Evolutionary conservation across 2,888 invertebrate species (phyloP).

Genomic region (Volucella inflata): DNA sequence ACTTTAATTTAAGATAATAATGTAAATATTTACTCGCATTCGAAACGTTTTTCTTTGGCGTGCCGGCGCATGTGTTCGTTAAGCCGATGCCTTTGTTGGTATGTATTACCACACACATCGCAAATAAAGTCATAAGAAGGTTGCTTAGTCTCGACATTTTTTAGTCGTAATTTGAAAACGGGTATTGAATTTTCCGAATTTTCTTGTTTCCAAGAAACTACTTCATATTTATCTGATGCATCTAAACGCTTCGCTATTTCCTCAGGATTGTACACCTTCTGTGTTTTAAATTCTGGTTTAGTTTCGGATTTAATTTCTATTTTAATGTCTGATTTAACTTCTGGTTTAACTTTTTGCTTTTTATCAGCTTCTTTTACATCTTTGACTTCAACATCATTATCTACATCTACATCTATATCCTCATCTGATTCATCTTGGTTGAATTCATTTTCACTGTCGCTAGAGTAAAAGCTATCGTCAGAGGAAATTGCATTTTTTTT

Average conservation of each 20-base stretch:
- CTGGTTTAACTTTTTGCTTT: no score
- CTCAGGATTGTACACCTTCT: slow-evolving; percentile 25
- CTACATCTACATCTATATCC: no score
- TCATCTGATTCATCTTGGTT: no score
- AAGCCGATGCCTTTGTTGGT: slow-evolving; percentile 81
- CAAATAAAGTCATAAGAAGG: slow-evolving; percentile 79
- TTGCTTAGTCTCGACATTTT: slow-evolving; percentile 21
- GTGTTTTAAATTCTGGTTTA: not conserved
- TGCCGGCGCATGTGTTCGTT: slow-evolving; percentile 81
- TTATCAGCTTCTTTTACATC: no score
- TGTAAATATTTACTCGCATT: slow-evolving; percentile 79
- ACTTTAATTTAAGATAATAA: not conserved
- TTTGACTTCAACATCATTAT: slow-evolving; percentile 28
- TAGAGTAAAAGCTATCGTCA: slow-evolving; percentile 65
- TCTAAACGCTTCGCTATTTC: slow-evolving; percentile 58
- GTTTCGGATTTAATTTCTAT: not conserved
- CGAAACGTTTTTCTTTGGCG: slow-evolving; percentile 78
- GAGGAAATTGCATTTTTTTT: slow-evolving; percentile 35
- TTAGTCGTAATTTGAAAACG: slow-evolving; percentile 50
- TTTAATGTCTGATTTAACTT: no score
- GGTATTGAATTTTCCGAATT: slow-evolving; percentile 54
- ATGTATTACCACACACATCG: slow-evolving; percentile 82
- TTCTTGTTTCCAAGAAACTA: slow-evolving; percentile 59
- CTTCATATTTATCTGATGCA: slow-evolving; percentile 62
- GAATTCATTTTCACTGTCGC: slow-evolving; percentile 30